Evolutionary conservation across 2,113 vertebrate species (phyloP), one percentile per base, ranked within the genome.

Genomic region (Oryzias celebensis): DNA sequence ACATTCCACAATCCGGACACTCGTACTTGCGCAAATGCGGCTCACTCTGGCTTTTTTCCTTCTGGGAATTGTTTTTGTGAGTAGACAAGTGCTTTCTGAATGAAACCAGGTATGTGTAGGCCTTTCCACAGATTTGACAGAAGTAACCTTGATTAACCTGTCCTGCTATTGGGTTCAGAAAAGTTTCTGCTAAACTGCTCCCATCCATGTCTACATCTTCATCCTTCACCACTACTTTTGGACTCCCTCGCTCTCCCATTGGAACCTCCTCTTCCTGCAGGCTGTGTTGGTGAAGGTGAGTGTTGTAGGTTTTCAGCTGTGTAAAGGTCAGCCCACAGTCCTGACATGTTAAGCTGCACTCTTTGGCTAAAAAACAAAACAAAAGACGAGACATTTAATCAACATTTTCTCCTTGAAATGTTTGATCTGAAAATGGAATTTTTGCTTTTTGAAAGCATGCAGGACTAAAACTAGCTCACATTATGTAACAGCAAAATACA

Each of bases 111-210:
- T 88, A 92, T 0, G 28, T 61, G 14, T 91, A 91, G 14, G 61
- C 42, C 57, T 91, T 91, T 6, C 87, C 90, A 52, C 91, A 91
- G 17, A 76, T 13, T 0, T 4, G 26, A 62, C 89, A 91, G 7
- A 22, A 2, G 18, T 84, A 83, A 13, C 31, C 24, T 4, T 60
- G 28, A 4, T 50, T 3, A 2, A 55, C 22, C 0, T 22, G 45
- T 14, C 50, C 54, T 2, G 51, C 50, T 20, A 61, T 58, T 1
- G 51, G 26, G 26, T 28, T 28, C 7, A 28, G 26, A 28, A 28
- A 28, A 28, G 26, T 31, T 46, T 75, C 42, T 6, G 28, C 42
- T 8, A 66, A 63, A 16, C 31, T n/a, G 46, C 58, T 65, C 3
- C 14, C 7, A 18, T 0, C 22, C 4, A 2, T 1, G 31, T 52